These are phyloP conservation scores for Zaprionus taronus DNA, from an alignment of 1,140 invertebrate genomes.

Conservation along the genomic window DNA sequence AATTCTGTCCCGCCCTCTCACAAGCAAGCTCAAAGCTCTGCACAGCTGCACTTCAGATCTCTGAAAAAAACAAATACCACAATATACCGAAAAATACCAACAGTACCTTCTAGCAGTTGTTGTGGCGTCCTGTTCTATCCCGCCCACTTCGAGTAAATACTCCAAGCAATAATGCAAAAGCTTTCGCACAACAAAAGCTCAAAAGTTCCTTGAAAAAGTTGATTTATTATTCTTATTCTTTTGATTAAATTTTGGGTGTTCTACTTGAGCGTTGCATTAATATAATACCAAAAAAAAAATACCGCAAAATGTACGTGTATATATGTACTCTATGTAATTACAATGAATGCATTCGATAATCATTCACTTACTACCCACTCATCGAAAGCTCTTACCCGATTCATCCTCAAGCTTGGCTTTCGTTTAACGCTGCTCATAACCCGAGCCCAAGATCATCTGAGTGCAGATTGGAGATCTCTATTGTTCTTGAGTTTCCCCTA, in stretches of 20 bases:
- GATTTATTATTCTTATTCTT: slow-evolving; percentile 17
- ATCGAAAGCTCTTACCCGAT: slow-evolving; percentile 27
- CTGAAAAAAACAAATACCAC: background rate
- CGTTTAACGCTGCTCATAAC: slow-evolving; percentile 56
- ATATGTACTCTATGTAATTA: slow-evolving; percentile 82
- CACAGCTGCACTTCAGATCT: slow-evolving; percentile 40
- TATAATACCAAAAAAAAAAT: background rate
- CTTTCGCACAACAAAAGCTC: slow-evolving; percentile 32
- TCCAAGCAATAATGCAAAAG: slow-evolving; percentile 32
- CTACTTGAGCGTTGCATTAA: slow-evolving; percentile 9
- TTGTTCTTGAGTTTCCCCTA: background rate
- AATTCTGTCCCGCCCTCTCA: slow-evolving; percentile 3
- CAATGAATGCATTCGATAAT: slow-evolving; percentile 54
- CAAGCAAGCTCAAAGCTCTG: slow-evolving; percentile 23
- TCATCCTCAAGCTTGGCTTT: slow-evolving; percentile 65
- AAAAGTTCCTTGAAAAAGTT: slow-evolving; percentile 22
- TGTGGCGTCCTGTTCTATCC: slow-evolving; percentile 20
- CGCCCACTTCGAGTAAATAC: background rate
- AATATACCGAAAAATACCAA: background rate
- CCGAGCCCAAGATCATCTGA: slow-evolving; percentile 17
- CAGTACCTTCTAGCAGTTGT: slow-evolving; percentile 17
- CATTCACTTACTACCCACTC: slow-evolving; percentile 1
- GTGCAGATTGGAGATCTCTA: slow-evolving; percentile 6
- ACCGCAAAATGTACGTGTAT: slow-evolving; percentile 53
- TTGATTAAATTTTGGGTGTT: slow-evolving; percentile 21